These are phyloP conservation scores for Drosophila nigrodunni DNA, from an alignment of 1,140 invertebrate genomes.

Conservation along the genomic window DNA sequence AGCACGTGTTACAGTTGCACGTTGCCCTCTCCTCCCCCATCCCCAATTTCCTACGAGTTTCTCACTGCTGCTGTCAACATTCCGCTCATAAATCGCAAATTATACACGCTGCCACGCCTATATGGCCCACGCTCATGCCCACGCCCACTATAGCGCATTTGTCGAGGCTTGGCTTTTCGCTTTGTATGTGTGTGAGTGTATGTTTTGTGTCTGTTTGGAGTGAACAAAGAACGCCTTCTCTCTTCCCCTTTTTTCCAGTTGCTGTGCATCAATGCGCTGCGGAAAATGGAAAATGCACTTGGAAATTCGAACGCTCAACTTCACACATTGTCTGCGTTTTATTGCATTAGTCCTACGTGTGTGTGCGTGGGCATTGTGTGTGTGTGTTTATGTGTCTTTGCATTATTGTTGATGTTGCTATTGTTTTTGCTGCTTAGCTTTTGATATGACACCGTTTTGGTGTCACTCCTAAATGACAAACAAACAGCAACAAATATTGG, in stretches of 20 bases:
- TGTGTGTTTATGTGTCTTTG: slow-evolving; percentile 5
- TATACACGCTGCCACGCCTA: slow-evolving; percentile 75
- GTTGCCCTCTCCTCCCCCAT: not conserved
- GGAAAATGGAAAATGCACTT: slow-evolving; percentile 74
- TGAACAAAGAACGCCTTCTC: slow-evolving; percentile 44
- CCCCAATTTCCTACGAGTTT: not conserved
- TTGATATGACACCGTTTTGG: slow-evolving; percentile 23
- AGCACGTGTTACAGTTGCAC: slow-evolving; percentile 70
- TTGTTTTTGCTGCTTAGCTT: slow-evolving; percentile 7
- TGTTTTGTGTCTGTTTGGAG: slow-evolving; percentile 2
- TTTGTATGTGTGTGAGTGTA: slow-evolving; percentile 18
- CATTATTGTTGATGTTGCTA: slow-evolving; percentile 10
- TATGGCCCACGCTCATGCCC: not conserved
- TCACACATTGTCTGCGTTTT: slow-evolving; percentile 79
- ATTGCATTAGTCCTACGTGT: slow-evolving; percentile 67
- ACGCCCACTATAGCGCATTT: slow-evolving; percentile 23
- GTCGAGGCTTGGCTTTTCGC: slow-evolving; percentile 68
- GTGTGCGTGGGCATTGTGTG: slow-evolving; percentile 8
- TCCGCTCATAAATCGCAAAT: slow-evolving; percentile 79
- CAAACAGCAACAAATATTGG: slow-evolving; percentile 21
- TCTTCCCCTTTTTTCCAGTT: slow-evolving; percentile 45
- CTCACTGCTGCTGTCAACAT: slow-evolving; percentile 55
- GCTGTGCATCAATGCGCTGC: slow-evolving; percentile 51
- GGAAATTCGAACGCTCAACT: slow-evolving; percentile 75
- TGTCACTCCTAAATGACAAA: slow-evolving; percentile 19